These are phyloP conservation scores for Lapara coniferarum DNA, from an alignment of 2,888 invertebrate genomes.

Conservation along the genomic window DNA sequence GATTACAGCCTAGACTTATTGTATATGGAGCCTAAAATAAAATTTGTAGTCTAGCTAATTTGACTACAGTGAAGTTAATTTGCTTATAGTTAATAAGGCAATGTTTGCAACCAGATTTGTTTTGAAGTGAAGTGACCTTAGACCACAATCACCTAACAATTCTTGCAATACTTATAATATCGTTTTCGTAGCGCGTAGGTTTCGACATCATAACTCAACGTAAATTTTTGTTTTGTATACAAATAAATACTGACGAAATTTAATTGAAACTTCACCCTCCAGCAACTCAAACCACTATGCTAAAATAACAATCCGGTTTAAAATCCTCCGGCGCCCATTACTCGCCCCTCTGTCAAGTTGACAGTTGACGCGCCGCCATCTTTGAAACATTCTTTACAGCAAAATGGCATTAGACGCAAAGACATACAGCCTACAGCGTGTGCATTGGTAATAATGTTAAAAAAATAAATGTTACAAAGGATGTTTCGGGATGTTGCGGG, in stretches of 20 bases:
- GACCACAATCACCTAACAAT: not conserved
- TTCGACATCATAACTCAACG: not conserved
- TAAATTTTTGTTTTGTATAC: constrained; percentile 15
- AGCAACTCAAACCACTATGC: constrained; percentile 33
- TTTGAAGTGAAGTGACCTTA: no score
- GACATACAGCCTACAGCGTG: constrained; percentile 29
- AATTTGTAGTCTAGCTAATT: no score
- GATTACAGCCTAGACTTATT: no score
- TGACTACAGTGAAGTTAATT: no score
- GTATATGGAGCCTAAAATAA: no score
- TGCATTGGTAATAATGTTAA: constrained; percentile 36
- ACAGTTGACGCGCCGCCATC: constrained; percentile 66
- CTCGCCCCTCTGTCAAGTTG: constrained; percentile 71
- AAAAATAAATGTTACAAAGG: not conserved
- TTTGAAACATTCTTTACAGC: constrained; percentile 27
- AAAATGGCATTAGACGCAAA: constrained; percentile 32
- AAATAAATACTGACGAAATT: constrained; percentile 32
- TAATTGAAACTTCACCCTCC: constrained; percentile 41
- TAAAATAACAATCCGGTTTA: constrained; percentile 68
- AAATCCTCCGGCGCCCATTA: constrained; percentile 65
- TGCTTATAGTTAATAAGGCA: no score
- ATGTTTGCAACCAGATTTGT: no score
- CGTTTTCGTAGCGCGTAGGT: not conserved
- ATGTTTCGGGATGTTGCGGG: constrained; percentile 39
- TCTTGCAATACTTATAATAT: not conserved